phyloP scores from a whole-genome alignment of 2,113 vertebrate species.

The Piaya cayana region DNA sequence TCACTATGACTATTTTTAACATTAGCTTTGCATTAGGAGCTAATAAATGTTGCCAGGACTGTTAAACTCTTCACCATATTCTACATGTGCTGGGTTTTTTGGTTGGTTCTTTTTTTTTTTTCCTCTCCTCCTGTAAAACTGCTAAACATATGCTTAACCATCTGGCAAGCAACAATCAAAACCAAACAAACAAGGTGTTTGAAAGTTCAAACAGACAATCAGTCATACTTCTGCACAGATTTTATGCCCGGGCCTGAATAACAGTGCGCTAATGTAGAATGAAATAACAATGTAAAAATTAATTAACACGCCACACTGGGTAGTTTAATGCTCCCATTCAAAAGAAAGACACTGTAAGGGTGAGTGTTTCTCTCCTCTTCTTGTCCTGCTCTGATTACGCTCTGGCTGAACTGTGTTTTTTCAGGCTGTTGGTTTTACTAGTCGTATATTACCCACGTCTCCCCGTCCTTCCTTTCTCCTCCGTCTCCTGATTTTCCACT shows the following conservation, averaged over 20 bases:
- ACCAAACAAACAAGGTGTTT: conserved; percentile 32
- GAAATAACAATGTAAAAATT: conserved; percentile 15
- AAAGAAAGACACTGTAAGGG: not conserved
- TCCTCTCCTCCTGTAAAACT: conserved; percentile 18
- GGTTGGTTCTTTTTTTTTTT: not conserved
- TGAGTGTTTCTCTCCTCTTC: not conserved
- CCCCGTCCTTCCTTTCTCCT: not conserved
- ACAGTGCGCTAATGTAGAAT: not conserved
- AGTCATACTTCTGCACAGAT: conserved; percentile 7
- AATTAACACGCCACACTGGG: not conserved
- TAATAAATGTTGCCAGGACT: conserved; percentile 8
- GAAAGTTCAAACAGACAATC: conserved; percentile 52
- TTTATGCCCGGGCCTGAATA: conserved; percentile 2
- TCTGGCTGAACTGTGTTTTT: not conserved
- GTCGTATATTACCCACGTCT: not conserved
- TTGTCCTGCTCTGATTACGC: not conserved
- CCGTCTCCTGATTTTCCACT: not conserved
- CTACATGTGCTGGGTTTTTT: not conserved
- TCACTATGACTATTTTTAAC: not conserved
- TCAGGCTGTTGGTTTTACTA: not conserved
- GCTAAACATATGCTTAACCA: conserved; percentile 55
- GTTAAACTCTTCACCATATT: conserved; percentile 3
- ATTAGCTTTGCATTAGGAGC: not conserved
- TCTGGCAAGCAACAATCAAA: conserved; percentile 63
- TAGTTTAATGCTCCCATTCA: not conserved